phyloP scores from a whole-genome alignment of 2,113 vertebrate species.

The Mastomys coucha region DNA sequence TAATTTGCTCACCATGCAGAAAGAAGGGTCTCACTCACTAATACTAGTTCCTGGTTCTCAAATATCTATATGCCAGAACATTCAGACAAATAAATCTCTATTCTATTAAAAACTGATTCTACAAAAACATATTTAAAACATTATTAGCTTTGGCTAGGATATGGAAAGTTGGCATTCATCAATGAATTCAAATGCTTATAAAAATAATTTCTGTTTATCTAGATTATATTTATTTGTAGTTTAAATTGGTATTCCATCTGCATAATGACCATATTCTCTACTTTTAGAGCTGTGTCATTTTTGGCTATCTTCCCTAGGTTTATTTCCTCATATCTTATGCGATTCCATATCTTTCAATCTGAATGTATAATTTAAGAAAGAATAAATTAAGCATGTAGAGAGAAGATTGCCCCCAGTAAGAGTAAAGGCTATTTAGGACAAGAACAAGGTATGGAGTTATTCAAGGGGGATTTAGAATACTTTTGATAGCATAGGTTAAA shows the following conservation, averaged over 20 bases:
- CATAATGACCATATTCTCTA: conserved; percentile 65
- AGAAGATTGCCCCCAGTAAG: conserved; percentile 66
- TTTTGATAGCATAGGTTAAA: conserved; percentile 85
- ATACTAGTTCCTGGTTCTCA: not conserved
- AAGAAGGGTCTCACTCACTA: not conserved
- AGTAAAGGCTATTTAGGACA: conserved; percentile 73
- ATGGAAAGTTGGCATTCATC: not conserved
- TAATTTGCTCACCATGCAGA: not conserved
- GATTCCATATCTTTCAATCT: conserved; percentile 75
- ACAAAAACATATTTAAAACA: conserved; percentile 7
- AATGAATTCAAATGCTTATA: conserved; percentile 9
- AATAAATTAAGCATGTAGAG: conserved; percentile 54
- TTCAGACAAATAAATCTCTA: not conserved
- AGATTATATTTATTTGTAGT: conserved; percentile 62
- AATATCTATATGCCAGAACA: not conserved
- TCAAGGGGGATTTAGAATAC: conserved; percentile 82
- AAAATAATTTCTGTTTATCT: not conserved
- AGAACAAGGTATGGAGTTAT: conserved; percentile 65
- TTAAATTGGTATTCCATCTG: conserved; percentile 65
- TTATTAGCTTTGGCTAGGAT: conserved; percentile 9
- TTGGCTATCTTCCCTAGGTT: conserved; percentile 82
- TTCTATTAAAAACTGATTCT: not conserved
- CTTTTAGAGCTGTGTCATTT: conserved; percentile 82
- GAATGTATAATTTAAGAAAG: conserved; percentile 72
- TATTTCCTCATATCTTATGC: conserved; percentile 81